Evolutionary conservation across 2,888 invertebrate species (phyloP), one percentile per base, ranked within the genome.

Genomic region (Lathronympha strigana): DNA sequence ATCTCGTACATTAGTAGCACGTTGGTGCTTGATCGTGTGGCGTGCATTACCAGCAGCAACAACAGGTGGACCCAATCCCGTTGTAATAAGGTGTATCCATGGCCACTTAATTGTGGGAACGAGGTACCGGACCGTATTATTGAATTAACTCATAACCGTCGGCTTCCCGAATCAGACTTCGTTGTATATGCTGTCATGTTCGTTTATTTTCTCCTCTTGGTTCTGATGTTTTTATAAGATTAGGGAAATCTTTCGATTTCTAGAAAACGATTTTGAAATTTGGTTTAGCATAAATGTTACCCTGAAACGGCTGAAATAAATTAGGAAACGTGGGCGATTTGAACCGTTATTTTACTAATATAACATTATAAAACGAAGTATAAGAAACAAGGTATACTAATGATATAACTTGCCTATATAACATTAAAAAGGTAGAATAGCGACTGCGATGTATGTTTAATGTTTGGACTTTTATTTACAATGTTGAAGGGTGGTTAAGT

Each of bases 101-200:
- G 11, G 21, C 13, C 19, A 21, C 11, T 1, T 21, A 43, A 21
- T 21, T 43, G 6, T 4, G 43, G 11, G 15, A 9, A 43, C 43
- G 43, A 19, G 43, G 60, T 67, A 68, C 45, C 66, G 68, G 69
- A 64, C 68, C 68, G 63, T 66, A 68, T 79, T 74, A 80, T 83
- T 78, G 74, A 79, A 80, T 83, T 80, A 77, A 73, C 72, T 70
- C 73, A 72, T 79, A 82, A 83, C 76, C 73, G 73, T 71, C 69
- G 40, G 70, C 77, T 80, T 81, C 83, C 82, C 76, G 77, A 57
- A 67, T 54, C 33, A 31, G 38, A 40, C 47, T 61, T 13, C 15
- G 13, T 45, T 36, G 21, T 50, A 23, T 25, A 45, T 40, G 23
- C 21, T 47, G 1, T 6, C 13, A 21, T 21, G 31, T 19, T 50